These are phyloP conservation scores for Eupithecia tripunctaria DNA, from an alignment of 2,888 invertebrate species.

Conservation along the genomic window DNA sequence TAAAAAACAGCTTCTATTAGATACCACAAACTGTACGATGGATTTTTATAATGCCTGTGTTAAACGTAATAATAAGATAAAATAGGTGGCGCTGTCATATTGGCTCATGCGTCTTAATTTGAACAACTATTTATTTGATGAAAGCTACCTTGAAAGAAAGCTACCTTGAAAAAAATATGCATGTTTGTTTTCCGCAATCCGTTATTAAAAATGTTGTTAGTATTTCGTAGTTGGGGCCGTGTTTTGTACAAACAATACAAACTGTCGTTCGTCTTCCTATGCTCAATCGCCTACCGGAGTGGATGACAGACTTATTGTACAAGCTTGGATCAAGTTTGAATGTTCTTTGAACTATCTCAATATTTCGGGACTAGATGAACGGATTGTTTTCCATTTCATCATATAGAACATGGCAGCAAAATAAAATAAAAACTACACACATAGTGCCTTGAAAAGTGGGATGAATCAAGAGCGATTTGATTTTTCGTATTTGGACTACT, in stretches of 20 bases:
- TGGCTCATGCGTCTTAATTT: too few relatives aligned
- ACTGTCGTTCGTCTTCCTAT: slow-evolving; percentile 6
- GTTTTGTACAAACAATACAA: slow-evolving; percentile 7
- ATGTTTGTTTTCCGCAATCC: background rate
- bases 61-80: too few relatives aligned
- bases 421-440: too few relatives aligned
- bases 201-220: background rate
- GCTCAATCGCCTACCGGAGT: slow-evolving; percentile 7
- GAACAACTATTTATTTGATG: too few relatives aligned
- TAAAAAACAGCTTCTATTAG: too few relatives aligned
- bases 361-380: background rate
- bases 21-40: too few relatives aligned
- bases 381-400: background rate
- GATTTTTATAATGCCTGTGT: too few relatives aligned
- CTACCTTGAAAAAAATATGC: background rate
- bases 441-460: too few relatives aligned
- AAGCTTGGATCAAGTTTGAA: slow-evolving; percentile 14
- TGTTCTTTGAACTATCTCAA: slow-evolving; percentile 7
- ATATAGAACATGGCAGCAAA: background rate
- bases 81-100: too few relatives aligned
- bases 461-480: too few relatives aligned
- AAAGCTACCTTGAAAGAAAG: too few relatives aligned
- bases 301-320: slow-evolving; percentile 11
- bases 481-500: too few relatives aligned
- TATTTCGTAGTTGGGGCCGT: background rate